Base-by-base conservation (phyloP, 2,888 invertebrate genomes). In the Drosophila demipolita region DNA sequence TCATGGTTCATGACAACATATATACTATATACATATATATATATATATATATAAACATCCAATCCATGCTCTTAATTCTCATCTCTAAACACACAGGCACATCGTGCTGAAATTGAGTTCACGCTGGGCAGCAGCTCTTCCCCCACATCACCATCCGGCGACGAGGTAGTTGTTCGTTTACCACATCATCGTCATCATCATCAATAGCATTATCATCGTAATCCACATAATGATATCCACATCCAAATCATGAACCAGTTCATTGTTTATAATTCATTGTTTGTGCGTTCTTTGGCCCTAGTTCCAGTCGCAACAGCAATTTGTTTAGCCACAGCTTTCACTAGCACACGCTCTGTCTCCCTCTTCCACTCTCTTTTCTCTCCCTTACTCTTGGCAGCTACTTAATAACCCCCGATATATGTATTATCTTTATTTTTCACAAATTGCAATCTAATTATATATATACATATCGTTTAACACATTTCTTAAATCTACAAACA, bases 101-200 rank as follows among this genome's bases (percentile, higher is more conserved):
- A 96, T 95, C 97, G 97, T 93, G 95, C 97, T 94, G 97, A 97
- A 96, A 96, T 97, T 94, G 97, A 97, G 94, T 97, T 97, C 94
- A 96, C 96, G 94, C 96, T 97, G 95, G 97, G 97, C 94, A 89
- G 87, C 85, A 91, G 89, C 80, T 80, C 87, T 38, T 38, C 55
- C 45, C 45, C 82, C 36, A 72, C 84, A 83, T 79, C 89, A 76
- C 66, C 80, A 85, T 96, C 96, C 77, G 79, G 82, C 94, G 97
- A 97, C 94, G 97, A 97, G 97, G 97, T 97, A 96, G 92, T 87
- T 92, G 92, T 87, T 92, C 75, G 71, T 60, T 48, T 74, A 73
- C 74, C 72, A 68, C 75, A 68, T 78, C 42, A 53, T 57, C 65
- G 57, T 61, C 65, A 78, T 52, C 53, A 17, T 45, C 64, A 54